Evolutionary conservation across 2,888 invertebrate species (phyloP).

Genomic region (Callyntrura guangdongensis): DNA sequence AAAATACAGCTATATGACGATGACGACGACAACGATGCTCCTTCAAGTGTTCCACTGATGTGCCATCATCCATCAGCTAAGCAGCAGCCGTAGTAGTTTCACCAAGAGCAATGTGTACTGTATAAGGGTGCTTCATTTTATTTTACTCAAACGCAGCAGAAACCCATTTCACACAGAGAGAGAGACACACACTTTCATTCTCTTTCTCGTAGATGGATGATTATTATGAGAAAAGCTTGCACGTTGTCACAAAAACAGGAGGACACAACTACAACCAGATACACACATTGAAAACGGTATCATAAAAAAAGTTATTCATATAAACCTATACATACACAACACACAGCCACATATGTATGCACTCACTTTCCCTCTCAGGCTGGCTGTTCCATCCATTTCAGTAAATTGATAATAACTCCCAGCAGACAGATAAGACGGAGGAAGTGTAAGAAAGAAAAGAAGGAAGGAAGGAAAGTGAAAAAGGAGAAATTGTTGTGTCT

Average conservation of each 20-base stretch:
- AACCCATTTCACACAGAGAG: not conserved
- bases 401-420: conserved; percentile 64
- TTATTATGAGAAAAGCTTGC: conserved; percentile 11
- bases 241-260: not conserved
- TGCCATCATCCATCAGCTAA: conserved; percentile 37
- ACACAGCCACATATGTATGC: not conserved
- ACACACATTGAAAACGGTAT: not conserved
- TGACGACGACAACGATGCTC: not conserved
- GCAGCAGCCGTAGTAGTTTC: not conserved
- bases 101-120: not conserved
- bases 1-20: not conserved
- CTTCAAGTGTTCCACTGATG: conserved; percentile 32
- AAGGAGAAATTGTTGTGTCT: conserved; percentile 10
- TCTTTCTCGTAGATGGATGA: not conserved
- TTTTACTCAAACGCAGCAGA: not conserved
- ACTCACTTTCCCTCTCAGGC: not conserved
- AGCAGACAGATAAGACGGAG: not conserved
- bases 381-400: not conserved
- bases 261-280: not conserved
- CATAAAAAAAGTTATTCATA: not conserved
- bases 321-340: not conserved
- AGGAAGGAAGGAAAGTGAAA: conserved; percentile 23
- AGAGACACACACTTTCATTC: not conserved
- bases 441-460: no score
- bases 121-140: not conserved